Base-by-base conservation (phyloP, 92 coral and sea anemone species). In the Palythoa grandis region DNA sequence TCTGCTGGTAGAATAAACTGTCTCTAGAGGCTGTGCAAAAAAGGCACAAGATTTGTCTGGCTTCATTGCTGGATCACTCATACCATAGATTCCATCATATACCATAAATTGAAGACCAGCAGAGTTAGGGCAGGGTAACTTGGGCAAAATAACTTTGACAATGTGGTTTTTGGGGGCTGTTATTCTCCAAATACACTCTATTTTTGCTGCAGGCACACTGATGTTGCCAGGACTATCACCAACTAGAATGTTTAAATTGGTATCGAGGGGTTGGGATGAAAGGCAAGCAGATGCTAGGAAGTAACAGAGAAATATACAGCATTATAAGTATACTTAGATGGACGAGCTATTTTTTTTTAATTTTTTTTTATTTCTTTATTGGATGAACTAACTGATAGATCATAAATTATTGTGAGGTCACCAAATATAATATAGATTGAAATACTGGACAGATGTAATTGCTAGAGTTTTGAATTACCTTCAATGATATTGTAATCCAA, bases 111-210 rank as follows among this genome's bases (percentile, higher is more conserved):
- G 48, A 25, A 80, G 19, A 52, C 63, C 40, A 12, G 66, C 80
- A 13, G 57, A 0, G 0, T n/a, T 19, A 0, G 39, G 60, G 11
- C 60, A 79, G 58, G 9, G 20, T 24, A 11, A 17, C 25, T 67
- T 14, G 1, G 85, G 85, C 6, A 66, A 65, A 11, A 47, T 40
- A 67, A 48, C 85, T 43, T 67, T 80, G 13, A 80, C 22, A 20
- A 80, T 66, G 7, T 80, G 85, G 85, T 80, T 80, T 12, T 11
- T n/a, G 22, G 85, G 85, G 11, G 70, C 75, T 10, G 60, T 13
- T 23, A 80, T 48, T 52, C 85, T 80, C 85, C 85, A 80, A 50
- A 80, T 17, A 15, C 85, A 80, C 43, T 80, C 85, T 40, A 43
- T 24, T 11, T 14, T 17, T 19, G 58, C 24, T 17, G 37, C 74